Evolutionary conservation across 2,888 invertebrate species (phyloP).

Genomic region (Gari tellinella): DNA sequence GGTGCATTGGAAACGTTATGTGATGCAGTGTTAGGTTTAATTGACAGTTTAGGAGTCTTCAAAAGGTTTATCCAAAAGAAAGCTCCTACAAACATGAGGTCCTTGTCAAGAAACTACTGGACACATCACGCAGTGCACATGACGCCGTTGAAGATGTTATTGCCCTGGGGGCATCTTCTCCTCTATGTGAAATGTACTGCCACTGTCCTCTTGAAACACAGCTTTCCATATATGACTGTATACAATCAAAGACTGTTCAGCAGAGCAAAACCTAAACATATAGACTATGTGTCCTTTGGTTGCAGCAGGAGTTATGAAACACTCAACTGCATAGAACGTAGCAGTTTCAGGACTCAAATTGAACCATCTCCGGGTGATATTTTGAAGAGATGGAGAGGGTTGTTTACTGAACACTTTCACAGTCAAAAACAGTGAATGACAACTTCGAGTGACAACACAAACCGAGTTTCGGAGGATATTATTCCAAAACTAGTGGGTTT

Average conservation of each 20-base stretch:
- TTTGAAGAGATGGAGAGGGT: too few species aligned
- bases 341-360: conserved; percentile 37
- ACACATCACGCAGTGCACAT: conserved; percentile 35
- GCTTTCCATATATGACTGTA: conserved; percentile 14
- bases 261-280: conserved; percentile 22
- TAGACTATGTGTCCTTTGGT: conserved; percentile 17
- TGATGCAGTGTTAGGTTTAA: conserved; percentile 11
- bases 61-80: conserved; percentile 20
- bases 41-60: conserved; percentile 31
- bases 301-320: conserved; percentile 16
- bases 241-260: conserved; percentile 5
- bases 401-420: conserved; percentile 21
- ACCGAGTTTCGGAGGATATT: too few species aligned
- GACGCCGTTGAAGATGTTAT: conserved; percentile 27
- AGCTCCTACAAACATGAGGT: conserved; percentile 28
- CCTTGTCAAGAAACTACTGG: conserved; percentile 7
- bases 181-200: too few species aligned
- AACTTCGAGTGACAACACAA: conserved; percentile 17
- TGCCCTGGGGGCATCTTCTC: too few species aligned
- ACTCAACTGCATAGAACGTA: conserved; percentile 34
- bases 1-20: neutral
- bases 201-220: neutral
- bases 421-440: conserved; percentile 24
- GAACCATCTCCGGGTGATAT: conserved; percentile 13
- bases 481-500: too few species aligned